Evolutionary conservation across 2,888 invertebrate genomes (phyloP), one percentile per base, ranked within the genome.

Genomic region (Gonocerus acuteangulatus): DNA sequence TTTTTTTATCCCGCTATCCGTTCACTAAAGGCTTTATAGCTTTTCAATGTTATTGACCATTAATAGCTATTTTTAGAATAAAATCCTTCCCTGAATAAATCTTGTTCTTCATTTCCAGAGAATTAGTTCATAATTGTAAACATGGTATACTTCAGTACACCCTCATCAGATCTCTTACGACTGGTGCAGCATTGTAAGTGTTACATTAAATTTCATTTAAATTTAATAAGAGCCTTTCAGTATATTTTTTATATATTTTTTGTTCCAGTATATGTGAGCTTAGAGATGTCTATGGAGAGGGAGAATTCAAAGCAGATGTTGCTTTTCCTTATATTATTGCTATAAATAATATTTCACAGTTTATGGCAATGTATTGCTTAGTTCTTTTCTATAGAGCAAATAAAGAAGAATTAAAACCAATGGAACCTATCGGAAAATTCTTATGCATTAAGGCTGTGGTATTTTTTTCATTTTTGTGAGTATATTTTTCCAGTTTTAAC

Each of bases 401-500:
- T 73, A 82, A 84, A 70, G 82, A 86, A 60, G 92, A 94, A 74
- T 76, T 96, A 48, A 83, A 83, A 69, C 94, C 95, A 3, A 93
- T 96, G 88, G 87, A 86, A 72, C 96, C 96, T 0, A 81, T 96
- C 67, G 89, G 92, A 48, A 96, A 96, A 76, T 95, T 96, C 77
- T 78, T 96, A 57, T 95, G 95, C 75, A 95, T 96, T 69, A 96
- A 96, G 78, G 92, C 94, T 68, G 95, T 96, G 59, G 94, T 96
- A 21, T 96, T 96, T 79, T 92, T 95, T 74, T 95, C 95, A 48
- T 96, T 96, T 77, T 95, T 95, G 95, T 95, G 82, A 87, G 91
- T 83, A 45, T 49, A 32, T 44, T 48, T 32, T 32, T 32, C 32
- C 32, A 9, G 6, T 32, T n/a, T n/a, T n/a, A n/a, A n/a, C n/a